Percentiles rank a stretch among this genome's conserved stretches.
phyloP scores from a whole-genome alignment of 2,797 vertebrate genomes.

The Steatocranus sp. region DNA sequence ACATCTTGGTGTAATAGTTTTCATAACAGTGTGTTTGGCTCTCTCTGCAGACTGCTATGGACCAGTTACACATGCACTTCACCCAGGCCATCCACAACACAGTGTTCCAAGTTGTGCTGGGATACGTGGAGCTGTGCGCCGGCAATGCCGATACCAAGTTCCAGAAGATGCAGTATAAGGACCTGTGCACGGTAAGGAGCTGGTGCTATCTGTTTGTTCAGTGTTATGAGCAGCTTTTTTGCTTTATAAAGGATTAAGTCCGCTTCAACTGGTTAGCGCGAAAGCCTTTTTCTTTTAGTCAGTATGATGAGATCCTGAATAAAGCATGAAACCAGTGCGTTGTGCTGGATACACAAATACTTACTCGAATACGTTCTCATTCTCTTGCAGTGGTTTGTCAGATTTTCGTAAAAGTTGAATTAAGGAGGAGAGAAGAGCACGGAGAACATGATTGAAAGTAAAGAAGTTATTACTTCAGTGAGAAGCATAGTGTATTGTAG shows the following conservation, averaged over 20 bases:
- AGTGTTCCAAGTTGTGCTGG: conserved; percentile 97
- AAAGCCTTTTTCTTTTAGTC: neutral
- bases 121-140: conserved; percentile 96
- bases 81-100: conserved; percentile 99
- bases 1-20: neutral
- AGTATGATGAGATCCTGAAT: neutral
- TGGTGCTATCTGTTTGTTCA: neutral
- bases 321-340: neutral
- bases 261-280: neutral
- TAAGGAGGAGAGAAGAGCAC: neutral
- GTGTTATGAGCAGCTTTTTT: neutral
- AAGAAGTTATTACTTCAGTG: neutral
- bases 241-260: neutral
- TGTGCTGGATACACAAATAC: neutral
- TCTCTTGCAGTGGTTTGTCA: neutral
- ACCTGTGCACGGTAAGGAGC: conserved; percentile 89
- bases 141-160: conserved; percentile 98
- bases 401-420: conserved; percentile 2
- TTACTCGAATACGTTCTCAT: neutral
- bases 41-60: conserved; percentile 90
- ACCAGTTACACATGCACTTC: conserved; percentile 99
- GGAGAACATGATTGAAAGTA: neutral
- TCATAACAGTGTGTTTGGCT: conserved; percentile 15
- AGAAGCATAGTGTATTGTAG: neutral
- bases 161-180: conserved; percentile 98